A percentile compares a stretch with the other conserved stretches of the same genome.
Conservation (phyloP, 2,888 invertebrate species). For the Rapana venosa region DNA sequence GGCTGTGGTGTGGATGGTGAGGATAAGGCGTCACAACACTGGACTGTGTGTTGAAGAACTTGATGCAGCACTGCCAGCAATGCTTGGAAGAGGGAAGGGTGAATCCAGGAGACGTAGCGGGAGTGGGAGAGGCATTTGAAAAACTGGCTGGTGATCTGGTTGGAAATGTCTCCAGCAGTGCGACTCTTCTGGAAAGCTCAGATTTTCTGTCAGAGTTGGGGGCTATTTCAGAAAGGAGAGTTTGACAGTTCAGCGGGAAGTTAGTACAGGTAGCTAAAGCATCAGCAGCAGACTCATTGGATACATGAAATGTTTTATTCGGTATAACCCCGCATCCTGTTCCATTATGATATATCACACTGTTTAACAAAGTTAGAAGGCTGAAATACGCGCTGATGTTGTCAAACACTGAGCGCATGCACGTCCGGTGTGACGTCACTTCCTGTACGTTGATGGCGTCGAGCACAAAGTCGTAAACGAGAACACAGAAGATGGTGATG, state of each 20-base stretch:
- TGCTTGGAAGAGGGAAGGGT: neutral
- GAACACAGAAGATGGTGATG: too few species aligned
- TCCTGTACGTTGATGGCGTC: slow-evolving; percentile 29
- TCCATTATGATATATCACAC: neutral
- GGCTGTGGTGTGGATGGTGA: neutral
- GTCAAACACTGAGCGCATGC: slow-evolving; percentile 28
- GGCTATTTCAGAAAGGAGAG: too few species aligned
- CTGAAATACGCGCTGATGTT: neutral
- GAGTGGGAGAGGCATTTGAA: neutral
- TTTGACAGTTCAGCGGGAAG: too few species aligned
- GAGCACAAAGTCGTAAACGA: slow-evolving; percentile 44
- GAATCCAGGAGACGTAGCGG: neutral
- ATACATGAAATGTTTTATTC: too few species aligned
- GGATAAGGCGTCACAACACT: neutral
- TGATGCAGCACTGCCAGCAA: neutral
- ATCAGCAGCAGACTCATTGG: too few species aligned
- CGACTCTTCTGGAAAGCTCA: neutral
- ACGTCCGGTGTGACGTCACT: slow-evolving; percentile 4
- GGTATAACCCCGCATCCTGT: neutral
- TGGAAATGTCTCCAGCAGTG: neutral
- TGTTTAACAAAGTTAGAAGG: neutral
- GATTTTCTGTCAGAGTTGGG: too few species aligned
- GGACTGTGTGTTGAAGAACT: neutral
- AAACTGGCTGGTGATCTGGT: neutral
- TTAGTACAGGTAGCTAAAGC: too few species aligned